Evolutionary conservation across 37 sponge, comb jelly and placozoan species (phyloP).

Genomic region (Mnemiopsis leidyi): DNA sequence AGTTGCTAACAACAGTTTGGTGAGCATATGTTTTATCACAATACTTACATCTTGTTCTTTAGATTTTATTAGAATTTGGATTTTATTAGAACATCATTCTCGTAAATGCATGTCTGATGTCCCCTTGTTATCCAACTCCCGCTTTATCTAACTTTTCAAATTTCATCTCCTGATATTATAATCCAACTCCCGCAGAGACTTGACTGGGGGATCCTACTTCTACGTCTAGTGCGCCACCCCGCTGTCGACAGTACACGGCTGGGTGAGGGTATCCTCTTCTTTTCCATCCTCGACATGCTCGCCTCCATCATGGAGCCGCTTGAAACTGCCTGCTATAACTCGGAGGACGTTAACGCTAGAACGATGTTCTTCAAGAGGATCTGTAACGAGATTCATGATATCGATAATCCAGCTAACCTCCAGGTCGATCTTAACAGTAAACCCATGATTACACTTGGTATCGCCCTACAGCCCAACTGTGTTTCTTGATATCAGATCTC

Average conservation of each 20-base stretch:
- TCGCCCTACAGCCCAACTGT: neutral
- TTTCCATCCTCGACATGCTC: conserved; percentile 46
- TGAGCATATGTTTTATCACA: too few species aligned
- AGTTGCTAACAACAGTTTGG: neutral
- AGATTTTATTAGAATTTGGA: too few species aligned
- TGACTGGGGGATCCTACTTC: conserved; percentile 58
- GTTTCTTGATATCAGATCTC: neutral
- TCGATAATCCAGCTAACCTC: conserved; percentile 20
- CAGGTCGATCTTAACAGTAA: neutral
- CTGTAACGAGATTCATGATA: conserved; percentile 44
- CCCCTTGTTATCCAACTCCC: too few species aligned
- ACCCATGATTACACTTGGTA: too few species aligned
- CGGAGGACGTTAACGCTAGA: conserved; percentile 33
- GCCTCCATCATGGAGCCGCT: conserved; percentile 30
- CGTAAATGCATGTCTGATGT: too few species aligned
- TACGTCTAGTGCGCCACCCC: conserved; percentile 35
- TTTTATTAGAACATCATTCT: too few species aligned
- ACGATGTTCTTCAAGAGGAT: conserved; percentile 66
- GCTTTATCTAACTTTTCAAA: too few species aligned
- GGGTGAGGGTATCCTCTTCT: conserved; percentile 60
- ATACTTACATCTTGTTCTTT: too few species aligned
- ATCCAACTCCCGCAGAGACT: conserved; percentile 38
- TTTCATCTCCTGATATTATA: too few species aligned
- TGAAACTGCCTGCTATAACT: neutral
- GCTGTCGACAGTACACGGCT: conserved; percentile 40